A percentile compares a stretch with the other conserved stretches of the same genome.
phyloP scores from a whole-genome alignment of 2,113 vertebrate genomes.

The Chionodraco myersi region DNA sequence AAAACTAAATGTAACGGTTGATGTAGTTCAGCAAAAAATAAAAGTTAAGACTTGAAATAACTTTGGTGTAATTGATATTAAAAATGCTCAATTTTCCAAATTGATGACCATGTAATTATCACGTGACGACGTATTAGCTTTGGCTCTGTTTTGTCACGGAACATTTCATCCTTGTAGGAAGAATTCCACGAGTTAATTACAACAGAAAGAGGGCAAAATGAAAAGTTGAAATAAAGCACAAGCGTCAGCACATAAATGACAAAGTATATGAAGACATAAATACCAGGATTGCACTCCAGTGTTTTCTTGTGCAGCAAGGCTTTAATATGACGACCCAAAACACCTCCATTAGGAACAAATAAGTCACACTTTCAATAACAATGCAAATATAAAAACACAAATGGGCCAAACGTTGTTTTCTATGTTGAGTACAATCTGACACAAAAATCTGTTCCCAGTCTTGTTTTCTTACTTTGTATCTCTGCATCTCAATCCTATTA shows the following conservation, averaged over 20 bases:
- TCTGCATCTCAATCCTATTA: constrained; percentile 40
- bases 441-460: background rate
- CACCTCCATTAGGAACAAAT: too few species aligned
- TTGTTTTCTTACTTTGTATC: constrained; percentile 28
- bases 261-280: constrained; percentile 6
- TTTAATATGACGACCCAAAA: background rate
- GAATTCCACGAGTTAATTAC: constrained; percentile 64
- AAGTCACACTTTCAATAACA: too few species aligned
- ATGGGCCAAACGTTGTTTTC: background rate
- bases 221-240: background rate
- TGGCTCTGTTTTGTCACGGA: constrained; percentile 59
- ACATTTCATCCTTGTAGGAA: constrained; percentile 62
- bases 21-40: constrained; percentile 2
- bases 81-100: constrained; percentile 66
- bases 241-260: background rate
- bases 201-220: constrained; percentile 1
- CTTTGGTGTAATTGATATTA: constrained; percentile 70
- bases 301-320: background rate
- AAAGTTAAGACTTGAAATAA: constrained; percentile 13
- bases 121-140: constrained; percentile 52
- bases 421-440: background rate
- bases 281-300: background rate
- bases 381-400: too few species aligned
- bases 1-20: constrained; percentile 46
- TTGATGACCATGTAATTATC: constrained; percentile 71